phyloP scores from a whole-genome alignment of 2,888 invertebrate species.

The Eretmocerus hayati region DNA sequence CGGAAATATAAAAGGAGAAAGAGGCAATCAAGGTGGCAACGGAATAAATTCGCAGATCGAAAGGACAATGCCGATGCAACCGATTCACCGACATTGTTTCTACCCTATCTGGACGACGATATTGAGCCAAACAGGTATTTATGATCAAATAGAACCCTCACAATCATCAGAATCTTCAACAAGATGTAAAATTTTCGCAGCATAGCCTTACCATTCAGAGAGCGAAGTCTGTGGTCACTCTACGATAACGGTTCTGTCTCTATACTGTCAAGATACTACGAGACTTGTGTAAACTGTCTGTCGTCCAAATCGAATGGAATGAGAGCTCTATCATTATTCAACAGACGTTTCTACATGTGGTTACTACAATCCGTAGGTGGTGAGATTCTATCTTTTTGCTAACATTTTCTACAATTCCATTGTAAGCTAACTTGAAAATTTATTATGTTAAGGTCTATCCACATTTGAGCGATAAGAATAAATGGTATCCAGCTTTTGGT shows the following conservation, averaged over 20 bases:
- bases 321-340: constrained; percentile 45
- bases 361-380: constrained; percentile 47
- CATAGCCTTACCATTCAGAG: constrained; percentile 58
- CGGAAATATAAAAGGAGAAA: too few relatives aligned
- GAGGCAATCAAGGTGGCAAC: too few relatives aligned
- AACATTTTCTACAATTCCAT: background rate
- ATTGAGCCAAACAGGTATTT: constrained; percentile 44
- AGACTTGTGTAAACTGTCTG: constrained; percentile 52
- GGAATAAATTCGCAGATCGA: too few relatives aligned
- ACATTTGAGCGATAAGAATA: constrained; percentile 53
- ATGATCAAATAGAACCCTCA: background rate
- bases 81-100: constrained; percentile 33
- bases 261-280: constrained; percentile 52
- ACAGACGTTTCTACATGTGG: constrained; percentile 53
- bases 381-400: constrained; percentile 18
- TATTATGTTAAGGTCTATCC: constrained; percentile 45
- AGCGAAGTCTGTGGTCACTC: constrained; percentile 49
- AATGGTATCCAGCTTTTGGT: constrained; percentile 55
- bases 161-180: background rate
- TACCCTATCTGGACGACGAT: constrained; percentile 57
- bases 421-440: constrained; percentile 15
- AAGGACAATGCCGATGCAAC: too few relatives aligned
- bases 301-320: constrained; percentile 40
- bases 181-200: constrained; percentile 25
- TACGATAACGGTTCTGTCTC: constrained; percentile 46